Evolutionary conservation across 1,140 invertebrate species (phyloP), one percentile per base, ranked within the genome.

Genomic region (Sarcophaga bullata): DNA sequence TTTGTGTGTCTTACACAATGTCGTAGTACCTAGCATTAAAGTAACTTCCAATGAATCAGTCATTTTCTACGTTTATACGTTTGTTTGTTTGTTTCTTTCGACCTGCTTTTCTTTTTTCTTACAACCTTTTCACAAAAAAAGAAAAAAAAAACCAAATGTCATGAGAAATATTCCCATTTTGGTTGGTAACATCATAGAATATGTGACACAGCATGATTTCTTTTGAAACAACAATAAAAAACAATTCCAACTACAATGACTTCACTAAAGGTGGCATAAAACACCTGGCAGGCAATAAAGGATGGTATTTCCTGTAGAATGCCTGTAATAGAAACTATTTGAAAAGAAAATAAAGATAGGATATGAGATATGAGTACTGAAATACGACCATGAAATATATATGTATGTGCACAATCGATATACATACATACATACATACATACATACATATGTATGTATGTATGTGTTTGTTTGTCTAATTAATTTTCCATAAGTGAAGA

Each of bases 131-230:
- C 4, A 4, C 1, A 37, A 37, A 1, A 37, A 37, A 37, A 37
- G n/a, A 37, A 37, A 1, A 37, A 37, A 37, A 37, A 68, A 68
- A 19, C 62, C 19, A 68, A 58, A 68, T 68, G 62, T 68, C 62
- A 68, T 68, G 62, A 19, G 62, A 68, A 68, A 68, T 25, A 68
- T 68, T 19, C 62, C 62, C n/a, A 68, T 19, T 37, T 37, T 37
- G 25, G 62, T 52, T 10, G 13, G 2, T 68, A 68, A 19, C 1
- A 37, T 37, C 9, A 68, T 68, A 19, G n/a, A 68, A 68, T 37
- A 68, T 68, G 62, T 68, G n/a, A 68, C 62, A 68, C 62, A 68
- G 62, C 62, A 19, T 68, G 62, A 68, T 68, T 15, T 68, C n/a
- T 68, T 68, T 19, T 19, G 62, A 68, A 25, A 68, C n/a, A 3